Evolutionary conservation across 1,140 invertebrate genomes (phyloP).

Genomic region (Homarus americanus): DNA sequence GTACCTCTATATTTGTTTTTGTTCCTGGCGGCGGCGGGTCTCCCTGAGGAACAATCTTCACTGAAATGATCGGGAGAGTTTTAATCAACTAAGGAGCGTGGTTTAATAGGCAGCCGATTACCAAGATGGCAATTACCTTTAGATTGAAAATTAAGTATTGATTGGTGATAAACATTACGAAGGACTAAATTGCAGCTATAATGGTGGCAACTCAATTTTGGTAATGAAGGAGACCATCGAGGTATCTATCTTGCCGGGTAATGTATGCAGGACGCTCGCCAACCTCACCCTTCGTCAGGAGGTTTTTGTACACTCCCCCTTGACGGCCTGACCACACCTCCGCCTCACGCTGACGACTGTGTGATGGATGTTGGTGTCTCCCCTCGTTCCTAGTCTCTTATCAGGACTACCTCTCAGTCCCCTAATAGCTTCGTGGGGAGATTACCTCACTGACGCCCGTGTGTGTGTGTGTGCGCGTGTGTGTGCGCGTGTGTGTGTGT

Average conservation of each 20-base stretch:
- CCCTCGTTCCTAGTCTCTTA: no score
- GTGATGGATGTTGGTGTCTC: no score
- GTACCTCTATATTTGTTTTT: background rate
- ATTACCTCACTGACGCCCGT: no score
- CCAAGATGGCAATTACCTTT: slow-evolving; percentile 50
- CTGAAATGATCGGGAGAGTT: background rate
- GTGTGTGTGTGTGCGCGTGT: no score
- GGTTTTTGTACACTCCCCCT: no score
- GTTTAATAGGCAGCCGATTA: slow-evolving; percentile 50
- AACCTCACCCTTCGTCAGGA: no score
- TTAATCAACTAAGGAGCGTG: slow-evolving; percentile 7
- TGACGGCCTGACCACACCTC: no score
- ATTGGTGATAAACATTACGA: slow-evolving; percentile 57
- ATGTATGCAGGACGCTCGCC: background rate
- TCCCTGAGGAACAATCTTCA: background rate
- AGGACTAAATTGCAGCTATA: slow-evolving; percentile 20
- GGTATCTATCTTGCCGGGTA: background rate
- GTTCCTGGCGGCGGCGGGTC: background rate
- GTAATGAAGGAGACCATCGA: slow-evolving; percentile 40
- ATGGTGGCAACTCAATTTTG: slow-evolving; percentile 48
- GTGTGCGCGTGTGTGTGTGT: no score
- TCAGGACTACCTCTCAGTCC: no score
- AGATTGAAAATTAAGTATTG: slow-evolving; percentile 59
- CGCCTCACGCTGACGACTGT: no score
- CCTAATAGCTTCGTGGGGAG: no score